phyloP scores from a whole-genome alignment of 2,113 vertebrate species.

The Phalacrocorax pelagicus region DNA sequence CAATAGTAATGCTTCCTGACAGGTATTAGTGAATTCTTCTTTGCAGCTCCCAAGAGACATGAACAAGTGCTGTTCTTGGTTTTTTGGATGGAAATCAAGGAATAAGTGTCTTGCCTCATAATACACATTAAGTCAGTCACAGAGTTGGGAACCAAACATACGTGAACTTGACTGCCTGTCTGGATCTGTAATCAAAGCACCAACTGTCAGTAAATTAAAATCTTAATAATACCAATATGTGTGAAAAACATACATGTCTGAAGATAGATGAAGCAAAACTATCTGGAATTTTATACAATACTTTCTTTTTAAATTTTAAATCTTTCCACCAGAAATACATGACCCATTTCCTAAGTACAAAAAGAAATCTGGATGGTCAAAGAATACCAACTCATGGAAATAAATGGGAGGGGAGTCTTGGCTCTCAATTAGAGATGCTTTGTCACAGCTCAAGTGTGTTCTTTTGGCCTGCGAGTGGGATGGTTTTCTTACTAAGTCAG shows the following conservation, averaged over 20 bases:
- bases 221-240: background rate
- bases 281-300: background rate
- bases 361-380: background rate
- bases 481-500: conserved; percentile 60
- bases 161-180: background rate
- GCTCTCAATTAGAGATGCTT: conserved; percentile 40
- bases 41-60: background rate
- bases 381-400: conserved; percentile 9
- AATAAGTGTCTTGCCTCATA: background rate
- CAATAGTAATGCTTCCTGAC: background rate
- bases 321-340: background rate
- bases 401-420: conserved; percentile 4
- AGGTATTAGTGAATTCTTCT: background rate
- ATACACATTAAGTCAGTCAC: background rate
- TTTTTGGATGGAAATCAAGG: background rate
- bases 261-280: background rate
- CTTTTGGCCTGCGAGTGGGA: conserved; percentile 5
- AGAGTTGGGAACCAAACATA: background rate
- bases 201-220: background rate
- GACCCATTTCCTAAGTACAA: background rate
- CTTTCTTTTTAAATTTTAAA: background rate
- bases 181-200: conserved; percentile 10
- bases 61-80: background rate
- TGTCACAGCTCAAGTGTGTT: conserved; percentile 56
- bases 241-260: background rate